phyloP scores from a whole-genome alignment of 2,797 vertebrate species.

The Carduelis carduelis region DNA sequence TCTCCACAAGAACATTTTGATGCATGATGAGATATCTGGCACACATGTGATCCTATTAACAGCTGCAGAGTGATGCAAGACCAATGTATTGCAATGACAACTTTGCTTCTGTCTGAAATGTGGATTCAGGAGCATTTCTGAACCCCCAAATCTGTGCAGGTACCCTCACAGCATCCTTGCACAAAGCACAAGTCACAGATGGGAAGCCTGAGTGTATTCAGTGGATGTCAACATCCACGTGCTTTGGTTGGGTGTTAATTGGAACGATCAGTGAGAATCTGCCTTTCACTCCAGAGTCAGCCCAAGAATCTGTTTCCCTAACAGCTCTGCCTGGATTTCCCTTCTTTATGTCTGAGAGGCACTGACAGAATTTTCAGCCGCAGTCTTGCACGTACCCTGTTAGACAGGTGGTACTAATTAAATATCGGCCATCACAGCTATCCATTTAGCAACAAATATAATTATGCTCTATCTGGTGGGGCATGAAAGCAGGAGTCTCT shows the following conservation, averaged over 20 bases:
- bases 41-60: not conserved
- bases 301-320: not conserved
- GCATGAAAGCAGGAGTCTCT: not conserved
- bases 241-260: not conserved
- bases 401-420: constrained; percentile 17
- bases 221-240: not conserved
- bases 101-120: not conserved
- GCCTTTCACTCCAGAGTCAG: not conserved
- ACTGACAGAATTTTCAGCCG: not conserved
- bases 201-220: not conserved
- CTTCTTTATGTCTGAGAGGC: not conserved
- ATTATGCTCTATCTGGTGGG: not conserved
- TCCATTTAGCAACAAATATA: constrained; percentile 40
- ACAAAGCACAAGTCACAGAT: not conserved
- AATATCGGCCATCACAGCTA: not conserved
- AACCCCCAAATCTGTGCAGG: not conserved
- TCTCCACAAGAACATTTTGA: not conserved
- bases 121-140: not conserved
- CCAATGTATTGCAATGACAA: not conserved
- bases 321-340: not conserved
- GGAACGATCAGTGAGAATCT: not conserved
- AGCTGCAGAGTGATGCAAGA: not conserved
- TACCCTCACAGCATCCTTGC: accelerated
- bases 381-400: not conserved
- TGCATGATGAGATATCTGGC: not conserved